These are phyloP conservation scores for Mesoclemmys tuberculata DNA, from an alignment of 2,113 vertebrate species.

Conservation along the genomic window DNA sequence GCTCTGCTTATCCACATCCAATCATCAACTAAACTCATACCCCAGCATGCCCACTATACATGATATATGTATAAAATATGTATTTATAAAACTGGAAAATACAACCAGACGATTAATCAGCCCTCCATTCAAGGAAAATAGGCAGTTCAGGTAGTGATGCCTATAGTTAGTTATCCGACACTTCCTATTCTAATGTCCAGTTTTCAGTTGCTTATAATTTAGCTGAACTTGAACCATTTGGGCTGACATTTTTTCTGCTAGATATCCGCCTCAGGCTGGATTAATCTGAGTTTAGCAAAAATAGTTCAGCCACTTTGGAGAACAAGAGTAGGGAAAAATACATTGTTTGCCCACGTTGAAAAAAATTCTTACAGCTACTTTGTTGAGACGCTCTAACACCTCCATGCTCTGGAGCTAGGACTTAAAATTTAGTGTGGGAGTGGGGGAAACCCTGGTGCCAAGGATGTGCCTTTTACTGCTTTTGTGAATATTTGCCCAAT, in stretches of 20 bases:
- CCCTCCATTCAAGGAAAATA: not conserved
- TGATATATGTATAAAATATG: fast-evolving
- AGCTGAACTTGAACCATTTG: not conserved
- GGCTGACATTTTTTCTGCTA: not conserved
- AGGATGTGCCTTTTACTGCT: not conserved
- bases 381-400: not conserved
- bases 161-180: not conserved
- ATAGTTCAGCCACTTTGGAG: not conserved
- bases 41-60: fast-evolving
- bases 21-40: not conserved
- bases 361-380: not conserved
- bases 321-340: not conserved
- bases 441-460: fast-evolving
- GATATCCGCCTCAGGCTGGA: not conserved
- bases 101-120: not conserved
- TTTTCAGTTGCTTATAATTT: slow-evolving; percentile 18
- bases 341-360: not conserved
- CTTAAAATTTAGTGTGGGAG: not conserved
- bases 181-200: not conserved
- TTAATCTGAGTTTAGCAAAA: not conserved
- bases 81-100: not conserved
- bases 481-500: not conserved
- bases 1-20: not conserved
- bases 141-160: not conserved
- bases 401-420: not conserved